Evolutionary conservation across 2,797 vertebrate genomes (phyloP).

Genomic region (Clamator glandarius): DNA sequence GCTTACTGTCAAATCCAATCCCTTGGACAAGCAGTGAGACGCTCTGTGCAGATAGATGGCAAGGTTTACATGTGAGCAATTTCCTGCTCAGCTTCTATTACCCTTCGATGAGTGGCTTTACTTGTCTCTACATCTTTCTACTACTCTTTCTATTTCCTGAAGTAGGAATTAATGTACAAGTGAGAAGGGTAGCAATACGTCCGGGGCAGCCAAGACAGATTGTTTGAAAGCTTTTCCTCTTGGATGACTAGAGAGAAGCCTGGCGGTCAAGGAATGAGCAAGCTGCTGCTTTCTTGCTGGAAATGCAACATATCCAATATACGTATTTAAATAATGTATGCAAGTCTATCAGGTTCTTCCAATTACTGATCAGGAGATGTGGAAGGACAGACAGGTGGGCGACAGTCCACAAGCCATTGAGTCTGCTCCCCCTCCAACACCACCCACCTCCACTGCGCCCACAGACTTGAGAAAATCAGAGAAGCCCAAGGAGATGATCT

Average conservation of each 20-base stretch:
- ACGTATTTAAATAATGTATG: not conserved
- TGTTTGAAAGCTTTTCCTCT: rapidly evolving
- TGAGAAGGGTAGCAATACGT: rapidly evolving
- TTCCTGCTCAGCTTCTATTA: not conserved
- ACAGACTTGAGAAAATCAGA: too few relatives aligned
- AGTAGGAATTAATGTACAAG: not conserved
- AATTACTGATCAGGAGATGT: rapidly evolving
- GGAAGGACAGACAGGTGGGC: rapidly evolving
- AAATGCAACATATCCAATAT: not conserved
- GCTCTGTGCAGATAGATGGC: not conserved
- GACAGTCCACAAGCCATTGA: not conserved
- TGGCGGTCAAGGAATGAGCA: rapidly evolving
- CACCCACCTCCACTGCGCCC: rapidly evolving
- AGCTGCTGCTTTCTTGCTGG: not conserved
- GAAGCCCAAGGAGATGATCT: too few relatives aligned
- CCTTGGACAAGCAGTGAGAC: not conserved
- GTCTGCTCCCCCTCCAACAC: rapidly evolving
- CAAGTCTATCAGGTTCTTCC: not conserved
- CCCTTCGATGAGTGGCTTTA: not conserved
- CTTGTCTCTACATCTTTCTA: not conserved
- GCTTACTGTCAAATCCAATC: not conserved
- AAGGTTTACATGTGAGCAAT: not conserved
- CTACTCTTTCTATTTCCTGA: not conserved
- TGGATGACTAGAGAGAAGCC: rapidly evolving
- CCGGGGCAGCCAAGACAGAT: rapidly evolving